Percentiles rank a stretch among this genome's conserved stretches.
Conservation (phyloP, 2,113 vertebrate genomes). For the Odontesthes bonariensis region DNA sequence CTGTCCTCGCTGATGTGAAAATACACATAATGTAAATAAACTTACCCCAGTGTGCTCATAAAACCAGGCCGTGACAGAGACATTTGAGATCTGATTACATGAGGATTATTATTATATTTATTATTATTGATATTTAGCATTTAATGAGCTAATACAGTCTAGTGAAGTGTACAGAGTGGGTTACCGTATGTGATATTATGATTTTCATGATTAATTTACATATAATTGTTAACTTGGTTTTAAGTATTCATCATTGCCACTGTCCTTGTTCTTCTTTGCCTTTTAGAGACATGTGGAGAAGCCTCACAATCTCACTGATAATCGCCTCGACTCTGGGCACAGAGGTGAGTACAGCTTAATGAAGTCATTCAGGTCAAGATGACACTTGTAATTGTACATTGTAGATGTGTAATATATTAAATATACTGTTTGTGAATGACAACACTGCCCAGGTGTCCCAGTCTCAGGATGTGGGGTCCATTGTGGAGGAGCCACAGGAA, state of each 20-base stretch:
- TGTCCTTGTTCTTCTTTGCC: conserved; percentile 26
- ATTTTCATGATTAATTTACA: neutral
- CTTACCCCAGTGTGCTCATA: neutral
- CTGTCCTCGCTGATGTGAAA: conserved; percentile 63
- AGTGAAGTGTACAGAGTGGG: neutral
- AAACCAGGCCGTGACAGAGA: neutral
- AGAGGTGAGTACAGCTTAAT: conserved; percentile 57
- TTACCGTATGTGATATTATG: neutral
- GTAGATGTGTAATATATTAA: neutral
- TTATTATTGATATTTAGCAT: neutral
- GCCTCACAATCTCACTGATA: conserved; percentile 54
- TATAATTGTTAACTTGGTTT: neutral
- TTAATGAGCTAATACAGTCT: neutral
- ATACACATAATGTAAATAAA: conserved; percentile 38
- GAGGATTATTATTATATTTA: neutral
- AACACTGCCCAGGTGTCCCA: conserved; percentile 58
- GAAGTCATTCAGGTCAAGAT: neutral
- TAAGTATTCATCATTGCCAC: neutral
- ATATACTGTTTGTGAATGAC: neutral
- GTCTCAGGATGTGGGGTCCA: conserved; percentile 53
- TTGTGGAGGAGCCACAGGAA: conserved; percentile 21
- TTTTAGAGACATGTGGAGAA: conserved; percentile 75
- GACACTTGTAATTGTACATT: neutral
- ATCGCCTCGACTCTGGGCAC: conserved; percentile 53
- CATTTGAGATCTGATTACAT: neutral